Percentiles rank a stretch among this genome's conserved stretches.
phyloP scores from a whole-genome alignment of 1,140 invertebrate genomes.

The Camponotus pennsylvanicus region DNA sequence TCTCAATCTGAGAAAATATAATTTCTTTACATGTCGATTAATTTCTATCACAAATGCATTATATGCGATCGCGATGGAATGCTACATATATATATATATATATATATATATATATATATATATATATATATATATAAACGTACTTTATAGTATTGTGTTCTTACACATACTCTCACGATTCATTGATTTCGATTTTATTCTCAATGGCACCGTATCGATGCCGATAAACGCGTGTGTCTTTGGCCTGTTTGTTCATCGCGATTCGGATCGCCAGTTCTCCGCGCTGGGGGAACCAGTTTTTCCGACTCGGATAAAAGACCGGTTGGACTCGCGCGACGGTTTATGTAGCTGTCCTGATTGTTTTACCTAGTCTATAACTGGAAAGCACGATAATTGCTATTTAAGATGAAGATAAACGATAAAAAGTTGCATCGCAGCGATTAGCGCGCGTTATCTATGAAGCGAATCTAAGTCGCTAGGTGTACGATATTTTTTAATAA shows the following conservation, averaged over 20 bases:
- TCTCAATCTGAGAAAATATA: not conserved
- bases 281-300: conserved; percentile 70
- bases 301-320: conserved; percentile 70
- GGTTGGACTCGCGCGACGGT: conserved; percentile 66
- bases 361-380: conserved; percentile 69
- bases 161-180: not conserved
- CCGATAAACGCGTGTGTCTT: conserved; percentile 62
- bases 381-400: conserved; percentile 75
- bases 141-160: not conserved
- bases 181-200: conserved; percentile 60
- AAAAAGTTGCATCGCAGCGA: conserved; percentile 65
- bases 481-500: not conserved
- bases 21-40: not conserved
- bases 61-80: not conserved
- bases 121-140: too few relatives aligned
- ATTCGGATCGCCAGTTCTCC: conserved; percentile 54
- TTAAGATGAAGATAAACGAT: conserved; percentile 63
- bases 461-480: conserved; percentile 8
- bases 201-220: conserved; percentile 56
- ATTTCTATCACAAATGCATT: not conserved
- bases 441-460: conserved; percentile 38
- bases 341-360: conserved; percentile 67
- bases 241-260: conserved; percentile 64
- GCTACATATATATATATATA: not conserved
- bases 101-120: too few relatives aligned